phyloP scores from a whole-genome alignment of 2,113 vertebrate genomes.

The Sinocyclocheilus anshuiensis region DNA sequence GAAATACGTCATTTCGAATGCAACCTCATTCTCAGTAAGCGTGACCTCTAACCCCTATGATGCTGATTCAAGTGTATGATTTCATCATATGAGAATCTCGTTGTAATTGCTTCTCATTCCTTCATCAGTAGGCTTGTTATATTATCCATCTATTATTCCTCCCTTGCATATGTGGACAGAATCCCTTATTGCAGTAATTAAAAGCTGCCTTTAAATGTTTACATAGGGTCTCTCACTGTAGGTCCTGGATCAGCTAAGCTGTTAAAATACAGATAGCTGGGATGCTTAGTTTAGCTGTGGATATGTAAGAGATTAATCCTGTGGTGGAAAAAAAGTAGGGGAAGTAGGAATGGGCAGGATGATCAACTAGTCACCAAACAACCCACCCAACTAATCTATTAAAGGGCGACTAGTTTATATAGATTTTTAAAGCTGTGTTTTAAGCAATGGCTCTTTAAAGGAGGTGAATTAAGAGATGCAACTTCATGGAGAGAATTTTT shows the following conservation, averaged over 20 bases:
- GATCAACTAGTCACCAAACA: no score
- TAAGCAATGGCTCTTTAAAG: background rate
- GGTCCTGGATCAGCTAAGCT: background rate
- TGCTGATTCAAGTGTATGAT: background rate
- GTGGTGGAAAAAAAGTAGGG: background rate
- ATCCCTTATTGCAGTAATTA: conserved; percentile 22
- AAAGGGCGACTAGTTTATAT: background rate
- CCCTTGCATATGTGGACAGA: background rate
- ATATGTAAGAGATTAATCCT: background rate
- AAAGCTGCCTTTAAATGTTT: background rate
- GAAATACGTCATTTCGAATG: background rate
- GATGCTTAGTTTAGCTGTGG: background rate
- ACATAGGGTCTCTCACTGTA: background rate
- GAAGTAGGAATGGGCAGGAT: background rate
- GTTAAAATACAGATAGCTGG: conserved; percentile 18
- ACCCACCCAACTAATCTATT: background rate
- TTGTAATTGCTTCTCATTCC: conserved; percentile 52
- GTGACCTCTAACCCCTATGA: background rate
- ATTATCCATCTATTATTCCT: background rate
- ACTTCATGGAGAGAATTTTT: background rate
- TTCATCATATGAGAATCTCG: conserved; percentile 40
- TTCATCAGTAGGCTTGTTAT: conserved; percentile 47
- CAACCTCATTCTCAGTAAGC: background rate
- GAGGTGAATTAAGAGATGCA: background rate
- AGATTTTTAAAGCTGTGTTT: background rate